A percentile compares a stretch with the other conserved stretches of the same genome.
Evolutionary conservation across 2,797 vertebrate genomes (phyloP).

Genomic region (Brotula barbata): DNA sequence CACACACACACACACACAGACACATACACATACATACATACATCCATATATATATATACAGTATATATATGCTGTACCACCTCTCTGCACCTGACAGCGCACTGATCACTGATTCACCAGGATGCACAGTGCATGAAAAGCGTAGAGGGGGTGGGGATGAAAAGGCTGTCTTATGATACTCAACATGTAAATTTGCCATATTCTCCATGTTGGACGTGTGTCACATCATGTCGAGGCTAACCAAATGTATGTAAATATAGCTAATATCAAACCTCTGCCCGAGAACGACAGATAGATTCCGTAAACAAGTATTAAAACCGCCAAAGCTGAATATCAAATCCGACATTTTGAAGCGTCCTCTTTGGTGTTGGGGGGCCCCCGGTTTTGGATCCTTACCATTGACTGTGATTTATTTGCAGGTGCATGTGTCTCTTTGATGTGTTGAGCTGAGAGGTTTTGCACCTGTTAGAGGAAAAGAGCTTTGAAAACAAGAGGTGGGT

Average conservation of each 20-base stretch:
- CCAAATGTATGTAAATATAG: slow-evolving; percentile 60
- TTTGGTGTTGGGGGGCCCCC: slow-evolving; percentile 68
- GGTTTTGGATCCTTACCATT: slow-evolving; percentile 72
- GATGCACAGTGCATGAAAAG: no score
- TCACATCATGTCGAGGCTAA: slow-evolving; percentile 33
- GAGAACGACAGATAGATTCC: slow-evolving; percentile 76
- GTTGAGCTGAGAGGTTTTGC: slow-evolving; percentile 75
- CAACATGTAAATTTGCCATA: no score
- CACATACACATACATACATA: no score
- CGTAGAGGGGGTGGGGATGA: no score
- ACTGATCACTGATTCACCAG: no score
- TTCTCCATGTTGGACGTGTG: slow-evolving; percentile 10
- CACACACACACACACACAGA: no score
- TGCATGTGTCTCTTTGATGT: slow-evolving; percentile 77
- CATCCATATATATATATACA: no score
- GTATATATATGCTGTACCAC: no score
- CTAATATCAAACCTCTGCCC: slow-evolving; percentile 70
- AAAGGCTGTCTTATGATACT: no score
- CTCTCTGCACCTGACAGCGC: no score
- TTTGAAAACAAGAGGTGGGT: slow-evolving; percentile 77
- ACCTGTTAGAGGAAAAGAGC: slow-evolving; percentile 67
- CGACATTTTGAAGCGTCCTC: slow-evolving; percentile 74
- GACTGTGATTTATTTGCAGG: slow-evolving; percentile 77
- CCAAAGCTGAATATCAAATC: slow-evolving; percentile 80
- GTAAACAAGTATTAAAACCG: slow-evolving; percentile 76